Evolutionary conservation across 2,888 invertebrate genomes (phyloP).

Genomic region (Alloscopus bannaensis): DNA sequence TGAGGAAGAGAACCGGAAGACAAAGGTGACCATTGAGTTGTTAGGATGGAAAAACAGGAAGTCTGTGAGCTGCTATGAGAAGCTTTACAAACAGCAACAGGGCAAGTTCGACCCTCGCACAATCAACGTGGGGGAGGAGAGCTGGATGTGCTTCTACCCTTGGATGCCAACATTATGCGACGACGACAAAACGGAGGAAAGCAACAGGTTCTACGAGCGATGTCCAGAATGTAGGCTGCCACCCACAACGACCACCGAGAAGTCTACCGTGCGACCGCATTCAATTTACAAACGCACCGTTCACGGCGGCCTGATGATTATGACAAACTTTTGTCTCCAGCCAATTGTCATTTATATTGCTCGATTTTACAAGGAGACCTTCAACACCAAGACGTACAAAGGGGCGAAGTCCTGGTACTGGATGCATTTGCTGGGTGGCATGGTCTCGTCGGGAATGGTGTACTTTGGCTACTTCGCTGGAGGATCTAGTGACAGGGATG

Average conservation of each 20-base stretch:
- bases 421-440: slow-evolving; percentile 57
- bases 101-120: slow-evolving; percentile 22
- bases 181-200: slow-evolving; percentile 15
- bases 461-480: slow-evolving; percentile 59
- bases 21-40: slow-evolving; percentile 17
- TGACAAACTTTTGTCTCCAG: slow-evolving; percentile 58
- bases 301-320: slow-evolving; percentile 54
- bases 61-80: slow-evolving; percentile 39
- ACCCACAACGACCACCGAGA: slow-evolving; percentile 25
- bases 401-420: slow-evolving; percentile 56
- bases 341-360: slow-evolving; percentile 57
- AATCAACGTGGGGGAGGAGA: slow-evolving; percentile 33
- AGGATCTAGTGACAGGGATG: slow-evolving; percentile 1
- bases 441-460: slow-evolving; percentile 41
- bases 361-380: slow-evolving; percentile 61
- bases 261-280: slow-evolving; percentile 13
- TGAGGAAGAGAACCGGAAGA: slow-evolving; percentile 51
- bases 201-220: not conserved
- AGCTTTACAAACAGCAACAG: slow-evolving; percentile 22
- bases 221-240: slow-evolving; percentile 26
- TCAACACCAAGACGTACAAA: slow-evolving; percentile 26
- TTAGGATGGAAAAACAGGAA: not conserved
- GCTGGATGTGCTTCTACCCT: slow-evolving; percentile 35
- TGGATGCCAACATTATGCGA: slow-evolving; percentile 15
- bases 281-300: slow-evolving; percentile 34